Conservation (phyloP, 2,888 invertebrate species). For the Epinotia brunnichana region DNA sequence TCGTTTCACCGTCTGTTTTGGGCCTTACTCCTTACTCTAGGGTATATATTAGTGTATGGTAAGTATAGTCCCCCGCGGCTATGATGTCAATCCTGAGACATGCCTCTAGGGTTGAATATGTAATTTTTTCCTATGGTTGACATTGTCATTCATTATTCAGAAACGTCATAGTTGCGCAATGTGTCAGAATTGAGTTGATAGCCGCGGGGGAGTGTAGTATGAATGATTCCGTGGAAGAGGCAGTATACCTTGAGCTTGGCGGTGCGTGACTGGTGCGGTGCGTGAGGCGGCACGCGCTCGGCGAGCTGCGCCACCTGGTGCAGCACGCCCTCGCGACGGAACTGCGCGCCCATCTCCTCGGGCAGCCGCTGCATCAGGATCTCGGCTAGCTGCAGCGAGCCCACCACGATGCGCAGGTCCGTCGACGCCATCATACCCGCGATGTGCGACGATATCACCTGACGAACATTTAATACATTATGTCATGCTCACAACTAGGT, state of each 20-base stretch:
- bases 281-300: constrained; percentile 53
- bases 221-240: too few species aligned
- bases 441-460: constrained; percentile 96
- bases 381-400: constrained; percentile 98
- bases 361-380: constrained; percentile 98
- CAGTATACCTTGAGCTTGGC: constrained; percentile 69
- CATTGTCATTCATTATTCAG: too few species aligned
- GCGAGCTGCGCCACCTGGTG: constrained; percentile 88
- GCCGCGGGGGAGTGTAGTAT: too few species aligned
- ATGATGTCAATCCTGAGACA: too few species aligned
- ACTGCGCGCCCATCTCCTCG: constrained; percentile 97
- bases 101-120: too few species aligned
- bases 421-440: constrained; percentile 99
- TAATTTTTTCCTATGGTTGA: too few species aligned
- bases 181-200: too few species aligned
- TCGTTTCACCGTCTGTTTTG: too few species aligned
- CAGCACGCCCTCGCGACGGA: constrained; percentile 98
- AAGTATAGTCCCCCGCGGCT: too few species aligned
- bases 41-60: too few species aligned
- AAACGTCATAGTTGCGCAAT: too few species aligned
- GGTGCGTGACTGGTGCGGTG: constrained; percentile 78
- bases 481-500: neutral
- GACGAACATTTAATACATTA: constrained; percentile 2
- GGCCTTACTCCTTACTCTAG: too few species aligned
- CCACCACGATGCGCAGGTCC: constrained; percentile 97